Conservation (phyloP, 2,888 invertebrate species). For the Callosobruchus maculatus region DNA sequence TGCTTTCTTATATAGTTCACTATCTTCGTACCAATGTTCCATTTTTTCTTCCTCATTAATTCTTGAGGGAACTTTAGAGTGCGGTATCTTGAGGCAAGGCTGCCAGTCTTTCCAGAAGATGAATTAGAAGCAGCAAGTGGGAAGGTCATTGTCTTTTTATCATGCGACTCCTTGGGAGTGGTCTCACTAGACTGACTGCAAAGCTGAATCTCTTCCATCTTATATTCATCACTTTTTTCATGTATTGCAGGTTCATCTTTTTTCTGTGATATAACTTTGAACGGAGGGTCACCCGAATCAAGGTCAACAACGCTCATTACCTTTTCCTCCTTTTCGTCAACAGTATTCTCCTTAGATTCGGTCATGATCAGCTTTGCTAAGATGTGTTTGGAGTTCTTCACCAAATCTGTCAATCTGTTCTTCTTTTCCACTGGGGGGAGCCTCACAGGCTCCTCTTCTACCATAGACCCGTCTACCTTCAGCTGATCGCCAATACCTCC, state of each 20-base stretch:
- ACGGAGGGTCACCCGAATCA: slow-evolving; percentile 18
- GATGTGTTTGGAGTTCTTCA: slow-evolving; percentile 44
- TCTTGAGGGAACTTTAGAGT: slow-evolving; percentile 25
- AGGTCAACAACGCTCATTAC: slow-evolving; percentile 26
- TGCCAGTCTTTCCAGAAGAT: slow-evolving; percentile 20
- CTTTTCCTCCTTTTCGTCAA: slow-evolving; percentile 21
- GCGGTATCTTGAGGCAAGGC: slow-evolving; percentile 23
- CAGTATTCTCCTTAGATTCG: slow-evolving; percentile 37
- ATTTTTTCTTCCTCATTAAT: slow-evolving; percentile 30
- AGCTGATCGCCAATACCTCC: slow-evolving; percentile 31
- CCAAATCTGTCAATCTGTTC: slow-evolving; percentile 44
- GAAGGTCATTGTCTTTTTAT: slow-evolving; percentile 30
- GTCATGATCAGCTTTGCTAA: slow-evolving; percentile 33
- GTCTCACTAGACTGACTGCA: slow-evolving; percentile 7
- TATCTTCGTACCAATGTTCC: slow-evolving; percentile 32
- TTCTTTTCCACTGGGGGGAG: slow-evolving; percentile 48
- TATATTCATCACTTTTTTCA: slow-evolving; percentile 11
- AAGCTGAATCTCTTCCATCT: slow-evolving; percentile 25
- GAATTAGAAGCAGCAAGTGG: slow-evolving; percentile 24
- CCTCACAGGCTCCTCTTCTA: slow-evolving; percentile 18
- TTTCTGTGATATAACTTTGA: neutral
- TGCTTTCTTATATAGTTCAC: slow-evolving; percentile 31
- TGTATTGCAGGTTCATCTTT: slow-evolving; percentile 2
- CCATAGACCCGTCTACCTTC: slow-evolving; percentile 15
- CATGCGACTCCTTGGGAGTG: slow-evolving; percentile 10